Conservation (phyloP, 2,113 vertebrate genomes). For the Mesitornis unicolor region DNA sequence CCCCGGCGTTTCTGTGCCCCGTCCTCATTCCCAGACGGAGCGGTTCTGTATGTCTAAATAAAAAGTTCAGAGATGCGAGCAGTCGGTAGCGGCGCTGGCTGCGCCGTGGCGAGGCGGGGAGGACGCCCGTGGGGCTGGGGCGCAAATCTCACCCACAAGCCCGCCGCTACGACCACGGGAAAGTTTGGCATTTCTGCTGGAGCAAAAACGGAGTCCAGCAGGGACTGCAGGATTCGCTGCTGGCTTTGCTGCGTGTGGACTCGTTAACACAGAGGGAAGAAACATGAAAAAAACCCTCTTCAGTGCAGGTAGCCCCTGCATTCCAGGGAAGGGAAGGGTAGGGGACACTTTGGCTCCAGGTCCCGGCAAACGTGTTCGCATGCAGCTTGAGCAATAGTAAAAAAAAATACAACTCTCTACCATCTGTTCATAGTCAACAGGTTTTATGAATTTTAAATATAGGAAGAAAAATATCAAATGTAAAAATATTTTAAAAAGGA, state of each 20-base stretch:
- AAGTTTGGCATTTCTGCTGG: background rate
- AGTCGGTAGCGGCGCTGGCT: background rate
- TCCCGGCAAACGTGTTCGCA: background rate
- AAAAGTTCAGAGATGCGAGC: background rate
- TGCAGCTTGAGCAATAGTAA: background rate
- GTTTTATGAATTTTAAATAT: background rate
- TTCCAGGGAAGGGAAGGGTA: background rate
- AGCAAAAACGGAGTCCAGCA: background rate
- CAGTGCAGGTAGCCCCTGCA: background rate
- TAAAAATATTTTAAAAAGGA: background rate
- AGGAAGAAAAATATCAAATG: background rate
- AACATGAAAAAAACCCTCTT: background rate
- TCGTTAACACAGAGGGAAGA: background rate
- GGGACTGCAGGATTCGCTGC: background rate
- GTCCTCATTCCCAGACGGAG: background rate
- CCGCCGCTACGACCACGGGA: fast-evolving
- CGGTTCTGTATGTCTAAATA: background rate
- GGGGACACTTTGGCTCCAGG: background rate
- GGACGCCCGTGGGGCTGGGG: background rate
- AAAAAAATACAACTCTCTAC: background rate
- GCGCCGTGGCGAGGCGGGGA: background rate
- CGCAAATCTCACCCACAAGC: background rate
- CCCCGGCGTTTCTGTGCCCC: background rate
- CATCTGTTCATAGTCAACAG: background rate
- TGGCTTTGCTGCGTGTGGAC: background rate